Evolutionary conservation across 2,888 invertebrate genomes (phyloP), one percentile per base, ranked within the genome.

Genomic region (Agelastica alni): DNA sequence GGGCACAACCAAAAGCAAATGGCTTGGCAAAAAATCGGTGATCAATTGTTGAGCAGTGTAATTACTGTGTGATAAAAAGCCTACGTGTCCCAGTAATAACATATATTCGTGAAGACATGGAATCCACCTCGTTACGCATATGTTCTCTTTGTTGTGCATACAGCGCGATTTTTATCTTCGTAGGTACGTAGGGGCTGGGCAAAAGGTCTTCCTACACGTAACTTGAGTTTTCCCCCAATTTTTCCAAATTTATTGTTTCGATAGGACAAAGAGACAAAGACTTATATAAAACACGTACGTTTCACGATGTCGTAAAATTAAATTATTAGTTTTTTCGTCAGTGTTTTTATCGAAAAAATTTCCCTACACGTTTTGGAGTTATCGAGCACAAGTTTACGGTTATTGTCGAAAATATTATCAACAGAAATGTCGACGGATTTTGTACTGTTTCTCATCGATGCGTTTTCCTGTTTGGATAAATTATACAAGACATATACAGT

Each of bases 61-160:
- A n/a, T n/a, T n/a, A n/a, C n/a, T n/a, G n/a, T n/a, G n/a, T n/a
- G n/a, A n/a, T n/a, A n/a, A n/a, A n/a, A n/a, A n/a, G n/a, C n/a
- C n/a, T n/a, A n/a, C n/a, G n/a, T n/a, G n/a, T n/a, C n/a, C n/a
- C n/a, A n/a, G n/a, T n/a, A n/a, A n/a, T n/a, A n/a, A n/a, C n/a
- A n/a, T n/a, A n/a, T n/a, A n/a, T n/a, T n/a, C n/a, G n/a, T n/a
- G n/a, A n/a, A n/a, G n/a, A n/a, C n/a, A n/a, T n/a, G n/a, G n/a
- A n/a, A n/a, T n/a, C n/a, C 63, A 68, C 66, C 65, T 61, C 62
- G 66, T 67, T 66, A 69, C 62, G 62, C 64, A 64, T 64, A 65
- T 32, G 10, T 14, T 28, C 18, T 22, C 17, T 6, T 14, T 13
- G 16, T 34, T 13, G 9, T 2, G n/a, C 42, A 3, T 56, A 30